Percentiles rank a stretch among this genome's conserved stretches.
phyloP scores from a whole-genome alignment of 2,113 vertebrate genomes.

The Charina bottae region DNA sequence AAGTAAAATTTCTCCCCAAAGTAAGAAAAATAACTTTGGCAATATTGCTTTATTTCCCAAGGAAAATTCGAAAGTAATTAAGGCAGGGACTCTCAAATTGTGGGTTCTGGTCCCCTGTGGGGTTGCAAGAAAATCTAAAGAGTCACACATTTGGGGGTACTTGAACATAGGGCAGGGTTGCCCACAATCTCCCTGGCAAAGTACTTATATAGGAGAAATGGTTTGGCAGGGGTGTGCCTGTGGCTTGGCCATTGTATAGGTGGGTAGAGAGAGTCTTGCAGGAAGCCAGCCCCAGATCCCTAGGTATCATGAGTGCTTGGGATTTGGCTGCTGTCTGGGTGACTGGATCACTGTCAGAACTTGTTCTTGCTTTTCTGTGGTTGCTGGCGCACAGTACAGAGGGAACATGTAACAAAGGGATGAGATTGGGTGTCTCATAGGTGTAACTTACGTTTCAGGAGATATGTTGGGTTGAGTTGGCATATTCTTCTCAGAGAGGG shows the following conservation, averaged over 20 bases:
- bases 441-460: not conserved
- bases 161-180: not conserved
- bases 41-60: not conserved
- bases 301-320: not conserved
- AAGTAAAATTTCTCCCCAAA: slow-evolving; percentile 4
- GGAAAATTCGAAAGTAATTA: not conserved
- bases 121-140: not conserved
- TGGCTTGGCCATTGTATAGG: not conserved
- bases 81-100: no score
- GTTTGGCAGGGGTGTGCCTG: not conserved
- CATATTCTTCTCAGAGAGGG: not conserved
- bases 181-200: not conserved
- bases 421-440: not conserved
- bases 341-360: not conserved
- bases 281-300: not conserved
- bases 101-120: not conserved
- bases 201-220: not conserved
- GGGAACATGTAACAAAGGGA: not conserved
- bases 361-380: not conserved
- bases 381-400: not conserved
- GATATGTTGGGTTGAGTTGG: not conserved
- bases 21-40: not conserved
- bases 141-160: not conserved
- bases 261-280: not conserved
- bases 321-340: not conserved